These are phyloP conservation scores for Brachynemurus nebulosus DNA, from an alignment of 2,888 invertebrate species.

Conservation along the genomic window DNA sequence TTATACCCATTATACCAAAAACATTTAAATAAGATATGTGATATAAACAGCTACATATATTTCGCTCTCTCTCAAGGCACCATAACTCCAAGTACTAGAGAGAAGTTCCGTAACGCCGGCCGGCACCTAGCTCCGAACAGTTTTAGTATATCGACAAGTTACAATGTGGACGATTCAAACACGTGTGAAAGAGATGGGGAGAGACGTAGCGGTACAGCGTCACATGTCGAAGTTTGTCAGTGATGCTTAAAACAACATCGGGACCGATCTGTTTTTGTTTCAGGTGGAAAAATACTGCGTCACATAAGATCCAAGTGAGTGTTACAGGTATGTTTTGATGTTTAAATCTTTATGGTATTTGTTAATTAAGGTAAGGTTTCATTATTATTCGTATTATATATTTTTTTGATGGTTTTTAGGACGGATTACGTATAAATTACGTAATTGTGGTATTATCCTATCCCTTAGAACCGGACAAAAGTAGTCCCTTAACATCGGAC, in stretches of 20 bases:
- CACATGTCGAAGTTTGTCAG: not conserved
- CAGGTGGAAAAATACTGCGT: constrained; percentile 8
- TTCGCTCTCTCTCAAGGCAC: no score
- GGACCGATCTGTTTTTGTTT: not conserved
- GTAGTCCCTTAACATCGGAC: constrained; percentile 1
- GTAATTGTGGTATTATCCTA: no score
- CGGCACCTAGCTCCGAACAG: not conserved
- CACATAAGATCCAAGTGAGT: constrained; percentile 12
- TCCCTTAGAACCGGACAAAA: constrained; percentile 8
- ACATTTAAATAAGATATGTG: no score
- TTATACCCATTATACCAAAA: no score
- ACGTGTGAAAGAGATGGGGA: no score
- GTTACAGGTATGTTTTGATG: constrained; percentile 1
- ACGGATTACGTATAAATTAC: no score
- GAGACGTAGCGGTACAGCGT: no score
- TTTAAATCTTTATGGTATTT: constrained; percentile 8
- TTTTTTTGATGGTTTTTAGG: constrained; percentile 3
- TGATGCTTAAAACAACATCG: not conserved
- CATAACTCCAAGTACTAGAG: no score
- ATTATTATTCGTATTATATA: not conserved
- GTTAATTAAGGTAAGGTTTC: constrained; percentile 2
- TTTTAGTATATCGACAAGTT: constrained; percentile 2
- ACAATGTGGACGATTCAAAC: constrained; percentile 5
- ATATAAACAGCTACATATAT: no score
- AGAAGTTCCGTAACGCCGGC: not conserved